Evolutionary conservation across 1,140 invertebrate species (phyloP), one percentile per base, ranked within the genome.

Genomic region (Hesperophylax magnus): DNA sequence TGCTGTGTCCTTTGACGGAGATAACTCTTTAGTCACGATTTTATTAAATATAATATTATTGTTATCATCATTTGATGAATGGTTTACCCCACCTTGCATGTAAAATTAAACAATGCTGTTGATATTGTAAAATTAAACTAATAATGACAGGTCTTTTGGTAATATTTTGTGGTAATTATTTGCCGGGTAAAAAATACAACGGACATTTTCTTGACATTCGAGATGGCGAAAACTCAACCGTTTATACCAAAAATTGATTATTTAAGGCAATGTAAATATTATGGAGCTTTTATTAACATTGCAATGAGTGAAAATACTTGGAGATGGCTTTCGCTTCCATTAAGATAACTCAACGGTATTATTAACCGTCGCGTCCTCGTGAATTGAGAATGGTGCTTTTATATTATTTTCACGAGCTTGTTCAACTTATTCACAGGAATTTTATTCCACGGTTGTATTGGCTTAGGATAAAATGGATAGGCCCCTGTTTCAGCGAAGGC

Each of bases 321-420:
- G 5, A 22, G 58, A 8, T 61, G 58, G 58, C 58, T 61, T 24
- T 61, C 20, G 22, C 7, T 17, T 3, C 63, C 63, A 31, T 67
- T 31, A 27, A 67, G 63, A 67, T 67, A 67, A 67, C 63, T 34
- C 63, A 67, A 67, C n/a, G 31, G 63, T 11, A 67, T 34, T 34
- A 31, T 34, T 67, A 67, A 67, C 17, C 31, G 63, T 15, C 63
- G 6, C 31, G 63, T 15, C 63, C 17, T 34, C 27, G 17, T 67
- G 63, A 67, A 67, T 67, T 67, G 63, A 34, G 31, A 67, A 67
- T n/a, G 63, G n/a, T 31, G 11, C 14, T 67, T 67, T 67, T 17
- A 67, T 34, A 67, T 31, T 67, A 67, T 67, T 67, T 67, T 67
- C 39, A 67, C n/a, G 63, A n/a, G 63, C 15, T 67, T 22, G 61